Base-by-base conservation (phyloP, 2,113 vertebrate genomes). In the Spermophilus dauricus region DNA sequence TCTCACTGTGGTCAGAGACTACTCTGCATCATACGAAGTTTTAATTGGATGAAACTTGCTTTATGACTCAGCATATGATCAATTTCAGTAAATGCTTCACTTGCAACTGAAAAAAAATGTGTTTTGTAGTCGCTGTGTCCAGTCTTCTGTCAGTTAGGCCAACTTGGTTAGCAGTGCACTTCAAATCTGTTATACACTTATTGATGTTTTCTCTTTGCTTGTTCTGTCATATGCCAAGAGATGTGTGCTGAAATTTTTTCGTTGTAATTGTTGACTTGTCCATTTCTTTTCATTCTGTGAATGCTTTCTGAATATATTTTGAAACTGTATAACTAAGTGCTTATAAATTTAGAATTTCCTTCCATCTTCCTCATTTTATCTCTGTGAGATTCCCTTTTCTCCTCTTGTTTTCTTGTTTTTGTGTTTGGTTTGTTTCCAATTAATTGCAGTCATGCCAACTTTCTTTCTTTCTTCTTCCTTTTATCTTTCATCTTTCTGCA, bases 231-330 rank as follows among this genome's bases (percentile, higher is more conserved):
- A 45, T 61, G 67, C 53, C 65, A 72, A 58, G 28, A 73, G 30
- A 37, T 69, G 1, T 16, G 16, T 16, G 9, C 2, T 86, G 51
- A 56, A 86, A 78, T 39, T 58, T 95, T 95, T 34, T 28, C 20
- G 58, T 11, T 86, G 3, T 77, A 37, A 67, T 72, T 51, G 20
- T 86, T 14, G 32, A 63, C 70, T 65, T 91, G 6, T 53, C 3
- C 13, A 2, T 83, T 80, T 92, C 12, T 63, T 95, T 91, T 73
- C 53, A 87, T 63, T 88, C 58, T 85, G 12, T 91, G 26, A 95
- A 42, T 87, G 61, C 37, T 72, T 90, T 5, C 12, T 80, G 8
- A 83, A 61, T 80, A 39, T 70, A 53, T 63, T 58, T 72, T 69
- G 63, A 86, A 65, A 22, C 7, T 48, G 8, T 58, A 42, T 73